Evolutionary conservation across 2,888 invertebrate genomes (phyloP), one percentile per base, ranked within the genome.

Genomic region (Agonopterix heracliana): DNA sequence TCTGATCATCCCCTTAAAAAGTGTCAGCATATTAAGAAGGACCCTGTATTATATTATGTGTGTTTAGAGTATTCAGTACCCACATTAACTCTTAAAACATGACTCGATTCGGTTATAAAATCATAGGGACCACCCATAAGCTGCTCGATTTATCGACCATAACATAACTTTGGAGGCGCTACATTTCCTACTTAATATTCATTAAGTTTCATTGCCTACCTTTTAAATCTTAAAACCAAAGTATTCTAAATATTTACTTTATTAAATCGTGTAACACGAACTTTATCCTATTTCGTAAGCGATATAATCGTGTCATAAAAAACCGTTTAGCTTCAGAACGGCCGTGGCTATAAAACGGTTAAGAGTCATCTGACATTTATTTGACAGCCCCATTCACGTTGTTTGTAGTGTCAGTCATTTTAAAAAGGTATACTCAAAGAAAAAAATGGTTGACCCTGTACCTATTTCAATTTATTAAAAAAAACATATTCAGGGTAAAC

Each of bases 291-390:
- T 46, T 46, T 11, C 46, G 46, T 46, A 41, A 46, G 10, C 46
- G 57, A 66, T 65, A 68, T 77, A 74, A 75, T 74, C 66, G 64
- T 46, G 57, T 62, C 59, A 63, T 77, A 78, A 77, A 77, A 74
- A 63, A 67, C 57, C 66, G 66, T 64, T 72, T 71, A 71, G 66
- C 67, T 67, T 69, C 66, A 41, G 14, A 45, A 68, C 61, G 63
- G 57, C 55, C 55, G 49, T 44, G 63, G 57, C 55, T 54, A 49
- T 44, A 72, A 73, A 67, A 73, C 64, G 55, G 65, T 63, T 68
- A 66, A 70, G 62, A 61, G 64, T 55, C 57, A 52, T 61, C 71
- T 66, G 70, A 72, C 73, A 67, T 78, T 78, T 73, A 75, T 74
- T 71, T 63, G 66, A 66, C 66, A 64, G 59, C 54, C 55, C 52